Evolutionary conservation across 1,140 invertebrate genomes (phyloP).

Genomic region (Drosophila eugracilis): DNA sequence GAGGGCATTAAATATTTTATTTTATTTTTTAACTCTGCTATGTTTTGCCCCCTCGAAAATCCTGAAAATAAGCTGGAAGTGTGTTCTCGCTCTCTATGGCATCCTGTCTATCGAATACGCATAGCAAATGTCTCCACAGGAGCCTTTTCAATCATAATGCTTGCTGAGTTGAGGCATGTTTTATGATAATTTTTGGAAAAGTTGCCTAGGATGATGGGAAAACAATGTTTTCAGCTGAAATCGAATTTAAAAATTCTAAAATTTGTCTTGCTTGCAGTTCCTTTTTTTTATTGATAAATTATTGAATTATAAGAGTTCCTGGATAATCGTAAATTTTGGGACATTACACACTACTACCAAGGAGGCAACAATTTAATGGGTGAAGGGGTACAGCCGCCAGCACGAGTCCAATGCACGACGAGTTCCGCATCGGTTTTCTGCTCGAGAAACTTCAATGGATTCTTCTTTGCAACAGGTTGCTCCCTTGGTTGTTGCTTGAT

Average conservation of each 20-base stretch:
- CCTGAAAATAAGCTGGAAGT: conserved; percentile 3
- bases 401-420: conserved; percentile 55
- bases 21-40: conserved; percentile 17
- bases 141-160: background rate
- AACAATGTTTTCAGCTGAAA: no score
- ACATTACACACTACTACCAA: conserved; percentile 36
- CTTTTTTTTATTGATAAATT: background rate
- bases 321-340: background rate
- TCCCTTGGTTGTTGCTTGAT: conserved; percentile 8
- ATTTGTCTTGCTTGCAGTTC: background rate
- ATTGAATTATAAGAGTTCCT: background rate
- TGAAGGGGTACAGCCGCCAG: conserved; percentile 7
- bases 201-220: no score
- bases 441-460: conserved; percentile 12
- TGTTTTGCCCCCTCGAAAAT: background rate
- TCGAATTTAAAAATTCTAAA: no score
- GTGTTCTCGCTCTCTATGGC: conserved; percentile 4
- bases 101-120: background rate
- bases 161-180: background rate
- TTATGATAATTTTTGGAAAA: background rate
- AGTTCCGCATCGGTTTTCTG: conserved; percentile 5
- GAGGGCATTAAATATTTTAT: conserved; percentile 47
- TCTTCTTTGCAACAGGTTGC: conserved; percentile 18
- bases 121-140: background rate
- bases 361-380: conserved; percentile 56